Evolutionary conservation across 2,888 invertebrate genomes (phyloP).

Genomic region (Habrosyne pyritoides): DNA sequence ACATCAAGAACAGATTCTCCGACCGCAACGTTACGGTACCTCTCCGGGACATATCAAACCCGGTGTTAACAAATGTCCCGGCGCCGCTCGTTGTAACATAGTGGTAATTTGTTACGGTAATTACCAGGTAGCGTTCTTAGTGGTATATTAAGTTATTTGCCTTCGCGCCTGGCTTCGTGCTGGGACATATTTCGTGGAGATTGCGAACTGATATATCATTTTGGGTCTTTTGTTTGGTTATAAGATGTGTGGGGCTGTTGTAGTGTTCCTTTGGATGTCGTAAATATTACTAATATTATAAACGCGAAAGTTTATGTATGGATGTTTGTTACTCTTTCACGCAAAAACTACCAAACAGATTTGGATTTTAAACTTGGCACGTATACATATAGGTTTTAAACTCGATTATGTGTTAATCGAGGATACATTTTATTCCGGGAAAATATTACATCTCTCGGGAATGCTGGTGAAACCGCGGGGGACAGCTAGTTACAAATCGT

Average conservation of each 20-base stretch:
- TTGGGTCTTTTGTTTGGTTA: neutral
- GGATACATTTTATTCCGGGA: too few relatives aligned
- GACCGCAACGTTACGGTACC: neutral
- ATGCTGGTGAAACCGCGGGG: too few relatives aligned
- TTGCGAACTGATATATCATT: neutral
- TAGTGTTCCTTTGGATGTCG: neutral
- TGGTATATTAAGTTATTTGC: neutral
- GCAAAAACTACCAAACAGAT: too few relatives aligned
- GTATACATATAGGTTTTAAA: too few relatives aligned
- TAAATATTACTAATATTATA: too few relatives aligned
- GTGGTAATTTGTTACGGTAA: constrained; percentile 12
- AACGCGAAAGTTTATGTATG: too few relatives aligned
- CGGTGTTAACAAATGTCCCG: constrained; percentile 7
- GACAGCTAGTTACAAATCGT: too few relatives aligned
- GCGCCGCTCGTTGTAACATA: neutral
- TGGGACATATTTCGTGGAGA: neutral
- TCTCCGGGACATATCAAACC: neutral
- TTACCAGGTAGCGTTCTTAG: constrained; percentile 5
- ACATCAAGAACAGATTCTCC: neutral
- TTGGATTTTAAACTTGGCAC: too few relatives aligned
- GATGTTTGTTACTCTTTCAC: too few relatives aligned
- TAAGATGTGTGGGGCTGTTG: neutral
- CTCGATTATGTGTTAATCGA: too few relatives aligned
- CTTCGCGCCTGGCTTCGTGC: neutral
- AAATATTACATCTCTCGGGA: too few relatives aligned